A percentile compares a stretch with the other conserved stretches of the same genome.
Evolutionary conservation across 2,113 vertebrate genomes (phyloP).

Genomic region (Gasterosteus nipponicus): DNA sequence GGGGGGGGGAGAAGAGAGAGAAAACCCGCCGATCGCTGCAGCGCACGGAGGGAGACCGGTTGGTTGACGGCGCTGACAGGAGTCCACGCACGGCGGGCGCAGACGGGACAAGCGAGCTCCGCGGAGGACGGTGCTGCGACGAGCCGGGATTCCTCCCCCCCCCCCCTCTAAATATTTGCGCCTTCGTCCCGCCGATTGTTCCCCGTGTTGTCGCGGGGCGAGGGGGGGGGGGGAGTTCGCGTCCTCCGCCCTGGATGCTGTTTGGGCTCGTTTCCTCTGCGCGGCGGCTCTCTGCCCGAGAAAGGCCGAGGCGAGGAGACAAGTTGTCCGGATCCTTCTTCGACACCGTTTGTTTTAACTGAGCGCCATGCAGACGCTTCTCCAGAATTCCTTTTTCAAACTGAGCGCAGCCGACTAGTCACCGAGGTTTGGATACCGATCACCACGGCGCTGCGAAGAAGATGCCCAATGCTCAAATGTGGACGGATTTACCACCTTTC

Average conservation of each 20-base stretch:
- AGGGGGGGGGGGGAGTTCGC: slow-evolving; percentile 25
- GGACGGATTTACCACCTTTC: slow-evolving; percentile 68
- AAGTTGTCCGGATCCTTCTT: slow-evolving; percentile 39
- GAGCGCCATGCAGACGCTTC: slow-evolving; percentile 63
- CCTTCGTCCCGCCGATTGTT: background rate
- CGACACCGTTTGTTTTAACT: no score
- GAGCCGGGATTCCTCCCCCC: slow-evolving; percentile 48
- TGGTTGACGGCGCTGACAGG: slow-evolving; percentile 43
- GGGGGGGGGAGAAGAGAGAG: background rate
- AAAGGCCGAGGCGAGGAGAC: slow-evolving; percentile 34
- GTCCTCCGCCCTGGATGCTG: slow-evolving; percentile 29
- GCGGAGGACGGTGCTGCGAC: slow-evolving; percentile 54
- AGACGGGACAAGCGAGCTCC: slow-evolving; percentile 67
- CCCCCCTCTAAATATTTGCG: background rate
- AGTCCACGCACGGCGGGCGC: slow-evolving; percentile 52
- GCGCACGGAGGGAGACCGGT: slow-evolving; percentile 41
- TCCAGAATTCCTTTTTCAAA: slow-evolving; percentile 47
- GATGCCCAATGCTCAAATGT: slow-evolving; percentile 54
- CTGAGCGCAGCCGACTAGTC: slow-evolving; percentile 57
- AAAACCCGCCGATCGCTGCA: slow-evolving; percentile 23
- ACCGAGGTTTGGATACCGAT: slow-evolving; percentile 22
- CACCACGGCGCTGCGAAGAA: background rate
- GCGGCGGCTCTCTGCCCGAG: slow-evolving; percentile 34
- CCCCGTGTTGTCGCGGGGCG: background rate
- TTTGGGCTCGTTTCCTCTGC: background rate